A percentile compares a stretch with the other conserved stretches of the same genome.
These are phyloP conservation scores for Gnathonemus longibarbis DNA, from an alignment of 2,113 vertebrate genomes.

Conservation along the genomic window DNA sequence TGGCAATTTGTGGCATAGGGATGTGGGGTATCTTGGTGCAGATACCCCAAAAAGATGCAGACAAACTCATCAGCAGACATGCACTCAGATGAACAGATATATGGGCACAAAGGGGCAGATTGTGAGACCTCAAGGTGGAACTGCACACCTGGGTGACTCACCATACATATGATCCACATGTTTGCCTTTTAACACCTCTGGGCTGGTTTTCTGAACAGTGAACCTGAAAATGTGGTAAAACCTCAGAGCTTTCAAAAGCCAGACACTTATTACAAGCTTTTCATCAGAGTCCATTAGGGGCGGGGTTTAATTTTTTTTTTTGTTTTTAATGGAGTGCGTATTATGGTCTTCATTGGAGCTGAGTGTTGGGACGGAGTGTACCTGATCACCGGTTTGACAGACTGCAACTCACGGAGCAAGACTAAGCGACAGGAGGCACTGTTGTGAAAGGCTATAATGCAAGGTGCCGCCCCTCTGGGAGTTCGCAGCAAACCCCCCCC, in stretches of 20 bases:
- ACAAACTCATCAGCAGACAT: not conserved
- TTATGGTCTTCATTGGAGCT: not conserved
- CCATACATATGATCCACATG: not conserved
- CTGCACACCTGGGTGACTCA: not conserved
- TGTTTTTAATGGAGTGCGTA: not conserved
- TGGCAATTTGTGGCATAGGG: not conserved
- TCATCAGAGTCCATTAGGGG: not conserved
- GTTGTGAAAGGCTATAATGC: not conserved
- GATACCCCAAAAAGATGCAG: not conserved
- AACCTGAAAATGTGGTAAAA: not conserved
- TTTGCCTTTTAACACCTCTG: not conserved
- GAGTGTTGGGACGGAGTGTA: not conserved
- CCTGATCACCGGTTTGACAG: not conserved
- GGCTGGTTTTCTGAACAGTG: not conserved
- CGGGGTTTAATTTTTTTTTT: not conserved
- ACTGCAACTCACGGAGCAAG: not conserved
- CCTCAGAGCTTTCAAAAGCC: not conserved
- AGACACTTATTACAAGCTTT: not conserved
- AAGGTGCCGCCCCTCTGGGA: not conserved
- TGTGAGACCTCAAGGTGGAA: not conserved
- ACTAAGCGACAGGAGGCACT: not conserved
- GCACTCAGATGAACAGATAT: not conserved
- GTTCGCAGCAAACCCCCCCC: not conserved
- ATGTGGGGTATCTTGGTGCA: not conserved
- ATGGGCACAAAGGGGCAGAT: not conserved